Evolutionary conservation across 2,797 vertebrate species (phyloP).

Genomic region (Thaleichthys pacificus): DNA sequence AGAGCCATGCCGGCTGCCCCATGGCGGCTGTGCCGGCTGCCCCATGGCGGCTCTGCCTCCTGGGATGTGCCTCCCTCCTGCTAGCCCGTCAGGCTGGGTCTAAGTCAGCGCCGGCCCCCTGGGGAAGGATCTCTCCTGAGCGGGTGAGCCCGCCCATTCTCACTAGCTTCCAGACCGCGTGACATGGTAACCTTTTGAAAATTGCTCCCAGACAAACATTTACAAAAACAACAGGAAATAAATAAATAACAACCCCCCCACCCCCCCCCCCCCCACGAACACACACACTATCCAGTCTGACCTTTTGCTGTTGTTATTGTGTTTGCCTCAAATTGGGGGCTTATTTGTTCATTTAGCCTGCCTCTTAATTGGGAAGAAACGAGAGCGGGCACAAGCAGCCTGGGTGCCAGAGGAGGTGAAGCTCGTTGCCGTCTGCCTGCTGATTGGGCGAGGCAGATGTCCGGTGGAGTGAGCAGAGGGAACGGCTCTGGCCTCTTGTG

Average conservation of each 20-base stretch:
- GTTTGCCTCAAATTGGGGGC: slow-evolving; percentile 53
- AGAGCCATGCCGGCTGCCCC: slow-evolving; percentile 47
- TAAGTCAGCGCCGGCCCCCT: slow-evolving; percentile 75
- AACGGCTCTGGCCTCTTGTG: slow-evolving; percentile 3
- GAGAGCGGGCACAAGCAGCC: slow-evolving; percentile 14
- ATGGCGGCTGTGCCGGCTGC: too few relatives aligned
- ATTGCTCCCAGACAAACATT: slow-evolving; percentile 84
- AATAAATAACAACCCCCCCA: neutral
- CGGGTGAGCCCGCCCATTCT: slow-evolving; percentile 59
- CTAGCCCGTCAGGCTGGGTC: slow-evolving; percentile 81
- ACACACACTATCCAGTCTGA: slow-evolving; percentile 74
- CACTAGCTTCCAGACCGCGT: slow-evolving; percentile 80
- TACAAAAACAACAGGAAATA: slow-evolving; percentile 46
- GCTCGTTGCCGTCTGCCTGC: slow-evolving; percentile 2
- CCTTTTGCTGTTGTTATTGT: slow-evolving; percentile 82
- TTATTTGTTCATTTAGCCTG: slow-evolving; percentile 47
- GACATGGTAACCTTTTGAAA: slow-evolving; percentile 86
- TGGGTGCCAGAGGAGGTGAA: slow-evolving; percentile 15
- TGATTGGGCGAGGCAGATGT: slow-evolving; percentile 25
- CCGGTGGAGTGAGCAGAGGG: slow-evolving; percentile 13
- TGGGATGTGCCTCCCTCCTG: slow-evolving; percentile 71
- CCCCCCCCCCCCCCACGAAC: slow-evolving; percentile 14
- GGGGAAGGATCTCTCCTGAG: slow-evolving; percentile 58
- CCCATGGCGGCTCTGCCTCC: slow-evolving; percentile 62
- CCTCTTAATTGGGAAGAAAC: slow-evolving; percentile 71